Conservation (phyloP, 2,113 vertebrate genomes). For the Urocolius indicus region DNA sequence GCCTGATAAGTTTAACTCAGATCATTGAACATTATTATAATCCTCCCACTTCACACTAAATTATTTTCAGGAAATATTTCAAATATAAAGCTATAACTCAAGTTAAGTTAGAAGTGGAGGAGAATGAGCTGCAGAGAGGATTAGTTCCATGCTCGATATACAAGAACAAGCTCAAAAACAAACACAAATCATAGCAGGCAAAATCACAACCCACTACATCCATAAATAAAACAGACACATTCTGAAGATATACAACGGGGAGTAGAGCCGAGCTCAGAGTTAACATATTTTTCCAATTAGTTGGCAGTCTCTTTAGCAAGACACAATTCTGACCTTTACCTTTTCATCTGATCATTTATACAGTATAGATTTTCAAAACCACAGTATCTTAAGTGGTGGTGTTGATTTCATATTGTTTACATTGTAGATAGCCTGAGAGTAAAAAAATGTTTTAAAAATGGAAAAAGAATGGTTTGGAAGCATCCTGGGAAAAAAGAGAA, state of each 20-base stretch:
- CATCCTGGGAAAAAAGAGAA: background rate
- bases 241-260: constrained; percentile 27
- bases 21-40: constrained; percentile 18
- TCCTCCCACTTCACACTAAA: constrained; percentile 18
- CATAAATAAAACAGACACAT: constrained; percentile 48
- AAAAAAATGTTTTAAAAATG: background rate
- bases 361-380: background rate
- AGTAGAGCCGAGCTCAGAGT: background rate
- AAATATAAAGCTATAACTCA: constrained; percentile 30
- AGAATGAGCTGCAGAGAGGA: constrained; percentile 1
- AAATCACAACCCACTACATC: background rate
- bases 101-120: background rate
- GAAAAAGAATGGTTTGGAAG: background rate
- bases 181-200: constrained; percentile 36
- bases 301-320: constrained; percentile 5
- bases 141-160: constrained; percentile 17
- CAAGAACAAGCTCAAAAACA: constrained; percentile 49
- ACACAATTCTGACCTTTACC: background rate
- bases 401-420: background rate
- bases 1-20: background rate
- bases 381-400: background rate
- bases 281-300: constrained; percentile 13
- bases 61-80: constrained; percentile 48
- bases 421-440: background rate
- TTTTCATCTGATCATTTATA: constrained; percentile 24